Evolutionary conservation across 2,888 invertebrate species (phyloP), one percentile per base, ranked within the genome.

Genomic region (Melieria picta): DNA sequence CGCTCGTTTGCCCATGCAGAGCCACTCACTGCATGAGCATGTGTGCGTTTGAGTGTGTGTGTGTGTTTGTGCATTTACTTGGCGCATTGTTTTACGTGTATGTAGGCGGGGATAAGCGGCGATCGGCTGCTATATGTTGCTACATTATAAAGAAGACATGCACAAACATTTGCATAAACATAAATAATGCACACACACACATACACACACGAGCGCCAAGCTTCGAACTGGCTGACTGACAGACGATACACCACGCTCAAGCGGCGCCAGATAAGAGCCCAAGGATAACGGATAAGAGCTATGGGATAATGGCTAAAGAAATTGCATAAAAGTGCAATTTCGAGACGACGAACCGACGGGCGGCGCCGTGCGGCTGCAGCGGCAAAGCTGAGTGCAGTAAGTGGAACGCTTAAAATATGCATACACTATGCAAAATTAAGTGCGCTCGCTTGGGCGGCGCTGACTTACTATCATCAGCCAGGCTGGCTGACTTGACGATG

Each of bases 81-180:
- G 52, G 11, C 72, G 72, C 69, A 72, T 75, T 75, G 70, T 75
- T 75, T 74, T 75, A 68, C 72, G 73, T 75, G 72, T 72, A 73
- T 71, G 71, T 67, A 72, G 71, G 66, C 69, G 68, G 71, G 73
- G 73, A 73, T 72, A 72, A 52, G 52, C 52, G 52, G 52, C 52
- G 52, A 52, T 52, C 52, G 5, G 52, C 11, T 52, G 13, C 13
- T 30, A 30, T 30, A 30, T 30, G 30, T 30, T 30, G 30, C 30
- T 2, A 30, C 30, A 30, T 30, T 30, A 13, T 13, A 52, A 52
- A 52, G 52, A 52, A 52, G 13, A 50, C 7, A 45, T 57, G n/a
- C 52, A 10, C 50, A 67, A 48, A 60, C 6, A 30, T 7, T 43
- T 52, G n/a, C 52, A 48, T 47, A 58, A 46, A 10, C 56, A 63